These are phyloP conservation scores for Syngnathus rostellatus DNA, from an alignment of 2,797 vertebrate species.

Conservation along the genomic window DNA sequence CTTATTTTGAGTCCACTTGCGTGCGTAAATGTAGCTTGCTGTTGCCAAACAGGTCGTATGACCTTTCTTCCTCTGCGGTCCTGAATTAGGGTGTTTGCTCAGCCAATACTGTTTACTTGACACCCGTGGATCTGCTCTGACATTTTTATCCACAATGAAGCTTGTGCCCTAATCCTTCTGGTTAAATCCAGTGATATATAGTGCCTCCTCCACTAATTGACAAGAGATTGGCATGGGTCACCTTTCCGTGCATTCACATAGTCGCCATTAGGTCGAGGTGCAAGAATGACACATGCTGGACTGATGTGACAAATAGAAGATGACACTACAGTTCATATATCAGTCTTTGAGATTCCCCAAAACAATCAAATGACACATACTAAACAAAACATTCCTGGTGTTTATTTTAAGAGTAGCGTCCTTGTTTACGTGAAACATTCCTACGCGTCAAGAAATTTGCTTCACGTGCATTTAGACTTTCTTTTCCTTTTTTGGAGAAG, in stretches of 20 bases:
- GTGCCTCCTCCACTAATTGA: constrained; percentile 27
- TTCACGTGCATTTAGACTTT: neutral
- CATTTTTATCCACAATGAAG: constrained; percentile 44
- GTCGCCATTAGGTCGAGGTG: constrained; percentile 3
- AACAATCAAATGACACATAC: neutral
- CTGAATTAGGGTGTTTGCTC: neutral
- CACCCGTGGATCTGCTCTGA: constrained; percentile 23
- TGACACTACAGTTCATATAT: constrained; percentile 1
- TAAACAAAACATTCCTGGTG: constrained; percentile 1
- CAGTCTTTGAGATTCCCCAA: neutral
- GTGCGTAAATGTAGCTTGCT: constrained; percentile 4
- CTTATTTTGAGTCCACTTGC: constrained; percentile 23
- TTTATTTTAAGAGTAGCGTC: neutral
- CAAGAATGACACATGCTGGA: constrained; percentile 14
- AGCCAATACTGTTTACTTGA: constrained; percentile 22
- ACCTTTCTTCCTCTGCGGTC: constrained; percentile 15
- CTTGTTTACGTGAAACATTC: neutral
- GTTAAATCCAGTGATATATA: constrained; percentile 21
- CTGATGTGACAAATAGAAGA: constrained; percentile 7
- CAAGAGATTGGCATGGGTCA: constrained; percentile 31
- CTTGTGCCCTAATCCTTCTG: neutral
- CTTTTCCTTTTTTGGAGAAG: neutral
- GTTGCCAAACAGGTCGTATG: constrained; percentile 15
- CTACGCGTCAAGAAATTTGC: neutral
- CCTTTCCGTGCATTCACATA: constrained; percentile 21